Evolutionary conservation across 2,113 vertebrate genomes (phyloP), one percentile per base, ranked within the genome.

Genomic region (Percina caprodes): DNA sequence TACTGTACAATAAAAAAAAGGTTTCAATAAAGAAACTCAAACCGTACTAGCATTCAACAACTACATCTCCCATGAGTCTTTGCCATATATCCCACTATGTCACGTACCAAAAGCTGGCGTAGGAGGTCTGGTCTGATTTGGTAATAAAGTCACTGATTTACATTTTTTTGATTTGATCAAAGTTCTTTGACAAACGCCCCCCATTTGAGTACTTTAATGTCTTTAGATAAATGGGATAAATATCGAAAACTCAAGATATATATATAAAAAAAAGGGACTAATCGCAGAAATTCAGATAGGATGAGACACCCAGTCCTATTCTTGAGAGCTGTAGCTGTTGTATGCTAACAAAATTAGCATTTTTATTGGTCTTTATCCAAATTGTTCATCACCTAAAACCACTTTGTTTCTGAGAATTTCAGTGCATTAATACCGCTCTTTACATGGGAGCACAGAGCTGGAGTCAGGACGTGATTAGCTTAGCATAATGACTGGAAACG

Each of bases 31-130:
- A n/a, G 3, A 39, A 39, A 52, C 55, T 8, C 15, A 26, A 72
- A 59, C n/a, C 51, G 3, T 61, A 24, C 42, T 1, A n/a, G 14
- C 7, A 16, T 61, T 21, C 3, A 35, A 59, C 14, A 63, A 63
- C 77, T 49, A 48, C 14, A 66, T 58, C 14, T 72, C 51, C 69
- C 51, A 71, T 33, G 49, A 59, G 39, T 4, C 52, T 56, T 4
- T 3, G 48, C 48, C 10, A 2, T 5, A 18, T 9, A 62, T 46
- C 15, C 2, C 30, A 51, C 23, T 7, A n/a, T 30, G 9, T 54
- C 21, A 4, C 4, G 52, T 55, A 12, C 52, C 52, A 23, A 6
- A 21, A 24, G 48, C 26, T 10, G 21, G 49, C 19, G 26, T 59
- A 30, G 15, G 18, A 35, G 2, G 14, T 35, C 23, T 35, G 35